These are phyloP conservation scores for Peromyscus eremicus DNA, from an alignment of 2,797 vertebrate species.

Conservation along the genomic window DNA sequence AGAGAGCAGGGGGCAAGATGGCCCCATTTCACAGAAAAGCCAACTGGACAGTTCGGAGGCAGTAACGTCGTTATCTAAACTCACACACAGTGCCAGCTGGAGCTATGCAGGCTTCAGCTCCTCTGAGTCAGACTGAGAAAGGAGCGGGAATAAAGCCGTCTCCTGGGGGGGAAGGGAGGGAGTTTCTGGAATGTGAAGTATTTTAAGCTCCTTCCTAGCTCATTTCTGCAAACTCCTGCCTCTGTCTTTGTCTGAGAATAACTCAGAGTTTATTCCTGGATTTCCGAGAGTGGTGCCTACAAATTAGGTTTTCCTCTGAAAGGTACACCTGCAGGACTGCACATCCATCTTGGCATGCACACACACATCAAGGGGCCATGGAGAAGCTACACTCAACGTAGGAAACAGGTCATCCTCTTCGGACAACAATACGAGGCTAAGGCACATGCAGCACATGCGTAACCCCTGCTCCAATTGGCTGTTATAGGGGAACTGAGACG, in stretches of 20 bases:
- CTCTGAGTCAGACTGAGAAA: constrained; percentile 67
- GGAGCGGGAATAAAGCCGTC: constrained; percentile 68
- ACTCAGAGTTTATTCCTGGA: constrained; percentile 77
- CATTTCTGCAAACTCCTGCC: constrained; percentile 72
- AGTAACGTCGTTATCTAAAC: constrained; percentile 27
- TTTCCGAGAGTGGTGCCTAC: constrained; percentile 72
- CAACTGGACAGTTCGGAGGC: constrained; percentile 23
- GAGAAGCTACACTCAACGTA: neutral
- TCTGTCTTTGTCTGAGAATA: constrained; percentile 82
- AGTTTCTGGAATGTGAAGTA: constrained; percentile 74
- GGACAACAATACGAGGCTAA: neutral
- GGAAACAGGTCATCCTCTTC: neutral
- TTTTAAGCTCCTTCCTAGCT: constrained; percentile 70
- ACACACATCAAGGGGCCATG: neutral
- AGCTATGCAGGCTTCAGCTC: constrained; percentile 40
- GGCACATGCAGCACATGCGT: neutral
- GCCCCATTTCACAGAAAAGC: constrained; percentile 63
- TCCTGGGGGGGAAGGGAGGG: constrained; percentile 69
- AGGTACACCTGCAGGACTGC: constrained; percentile 15
- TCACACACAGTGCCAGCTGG: constrained; percentile 31
- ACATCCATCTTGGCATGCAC: neutral
- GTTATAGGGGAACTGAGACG: neutral
- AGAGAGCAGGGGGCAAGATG: neutral
- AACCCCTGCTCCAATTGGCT: constrained; percentile 6
- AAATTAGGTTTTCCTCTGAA: constrained; percentile 70